A percentile compares a stretch with the other conserved stretches of the same genome.
phyloP scores from a whole-genome alignment of 2,888 invertebrate species.

The Pomacea canaliculata region DNA sequence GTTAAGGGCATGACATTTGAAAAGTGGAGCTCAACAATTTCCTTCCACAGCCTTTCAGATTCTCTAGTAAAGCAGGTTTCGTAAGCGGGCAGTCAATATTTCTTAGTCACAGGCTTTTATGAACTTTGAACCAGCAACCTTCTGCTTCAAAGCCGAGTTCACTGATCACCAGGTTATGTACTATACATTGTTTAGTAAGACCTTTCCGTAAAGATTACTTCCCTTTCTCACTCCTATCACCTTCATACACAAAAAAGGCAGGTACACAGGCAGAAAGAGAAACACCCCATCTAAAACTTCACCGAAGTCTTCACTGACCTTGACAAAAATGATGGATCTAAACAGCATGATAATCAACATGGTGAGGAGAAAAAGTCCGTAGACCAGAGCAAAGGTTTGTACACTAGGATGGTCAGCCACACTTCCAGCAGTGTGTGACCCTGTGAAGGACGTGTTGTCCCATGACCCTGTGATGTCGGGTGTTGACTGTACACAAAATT shows the following conservation, averaged over 20 bases:
- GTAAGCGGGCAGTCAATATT: no score
- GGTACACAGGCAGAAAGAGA: neutral
- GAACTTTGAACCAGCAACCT: no score
- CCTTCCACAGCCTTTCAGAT: no score
- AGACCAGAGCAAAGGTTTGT: slow-evolving; percentile 73
- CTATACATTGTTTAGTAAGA: no score
- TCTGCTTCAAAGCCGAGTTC: no score
- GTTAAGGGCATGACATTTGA: no score
- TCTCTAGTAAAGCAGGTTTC: no score
- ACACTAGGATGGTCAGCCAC: slow-evolving; percentile 73
- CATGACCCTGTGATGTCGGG: slow-evolving; percentile 43
- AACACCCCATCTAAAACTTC: no score
- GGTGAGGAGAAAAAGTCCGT: slow-evolving; percentile 72
- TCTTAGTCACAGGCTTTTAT: no score
- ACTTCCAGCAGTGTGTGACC: slow-evolving; percentile 54
- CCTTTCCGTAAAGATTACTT: no score
- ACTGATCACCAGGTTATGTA: no score
- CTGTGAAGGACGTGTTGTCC: slow-evolving; percentile 23
- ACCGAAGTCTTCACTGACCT: slow-evolving; percentile 56
- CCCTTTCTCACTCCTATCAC: neutral
- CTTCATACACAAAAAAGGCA: neutral
- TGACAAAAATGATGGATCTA: slow-evolving; percentile 74
- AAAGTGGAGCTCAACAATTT: no score
- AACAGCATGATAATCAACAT: slow-evolving; percentile 74
- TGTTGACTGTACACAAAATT: neutral